These are phyloP conservation scores for Enteromius viviparus DNA, from an alignment of 2,797 vertebrate species.

Conservation along the genomic window DNA sequence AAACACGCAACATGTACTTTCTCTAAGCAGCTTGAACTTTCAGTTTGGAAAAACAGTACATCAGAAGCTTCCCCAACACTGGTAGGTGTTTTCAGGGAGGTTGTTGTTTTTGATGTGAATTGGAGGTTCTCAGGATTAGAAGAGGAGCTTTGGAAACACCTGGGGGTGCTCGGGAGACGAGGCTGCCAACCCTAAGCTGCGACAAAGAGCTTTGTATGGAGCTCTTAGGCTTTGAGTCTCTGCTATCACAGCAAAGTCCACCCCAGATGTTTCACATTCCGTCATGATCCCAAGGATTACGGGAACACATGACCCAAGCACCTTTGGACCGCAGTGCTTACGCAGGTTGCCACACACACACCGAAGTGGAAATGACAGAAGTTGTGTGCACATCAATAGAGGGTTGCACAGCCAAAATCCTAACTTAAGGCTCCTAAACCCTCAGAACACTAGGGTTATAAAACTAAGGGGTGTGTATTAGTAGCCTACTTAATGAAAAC, in stretches of 20 bases:
- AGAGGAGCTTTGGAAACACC: conserved; percentile 21
- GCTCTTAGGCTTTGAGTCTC: conserved; percentile 70
- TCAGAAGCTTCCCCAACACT: background rate
- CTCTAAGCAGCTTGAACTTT: background rate
- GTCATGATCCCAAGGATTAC: conserved; percentile 73
- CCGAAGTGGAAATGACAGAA: background rate
- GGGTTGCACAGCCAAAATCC: background rate
- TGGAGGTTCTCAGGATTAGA: conserved; percentile 31
- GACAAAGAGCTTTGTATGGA: conserved; percentile 46
- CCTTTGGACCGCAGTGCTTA: conserved; percentile 56
- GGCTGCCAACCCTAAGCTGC: conserved; percentile 28
- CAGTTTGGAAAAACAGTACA: background rate
- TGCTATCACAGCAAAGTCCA: conserved; percentile 74
- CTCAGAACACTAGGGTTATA: conserved; percentile 7
- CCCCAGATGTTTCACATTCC: conserved; percentile 75
- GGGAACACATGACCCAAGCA: conserved; percentile 67
- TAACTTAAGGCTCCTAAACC: background rate
- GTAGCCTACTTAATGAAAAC: conserved; percentile 22
- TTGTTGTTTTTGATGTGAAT: background rate
- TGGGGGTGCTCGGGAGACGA: conserved; percentile 10
- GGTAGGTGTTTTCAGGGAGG: background rate
- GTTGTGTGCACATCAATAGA: background rate
- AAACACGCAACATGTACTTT: background rate
- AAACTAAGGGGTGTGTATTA: conserved; percentile 10
- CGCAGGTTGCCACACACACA: conserved; percentile 25